Percentiles rank a stretch among this genome's conserved stretches.
phyloP scores from a whole-genome alignment of 2,888 invertebrate genomes.

The Philhelius pedissequus region DNA sequence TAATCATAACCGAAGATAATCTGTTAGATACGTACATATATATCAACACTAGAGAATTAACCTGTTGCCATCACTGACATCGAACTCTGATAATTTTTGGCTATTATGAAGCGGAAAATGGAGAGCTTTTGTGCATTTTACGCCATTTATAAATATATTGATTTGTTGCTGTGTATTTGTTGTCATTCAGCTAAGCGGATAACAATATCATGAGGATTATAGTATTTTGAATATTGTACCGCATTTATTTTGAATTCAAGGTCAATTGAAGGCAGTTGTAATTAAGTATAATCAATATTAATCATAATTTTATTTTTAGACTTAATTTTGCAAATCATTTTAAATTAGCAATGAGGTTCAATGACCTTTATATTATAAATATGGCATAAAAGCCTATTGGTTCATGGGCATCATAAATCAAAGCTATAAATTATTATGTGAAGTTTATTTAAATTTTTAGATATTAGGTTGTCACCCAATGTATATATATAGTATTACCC shows the following conservation, averaged over 20 bases:
- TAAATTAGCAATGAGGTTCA: neutral
- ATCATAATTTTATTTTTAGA: neutral
- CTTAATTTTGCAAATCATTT: neutral
- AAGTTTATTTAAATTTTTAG: too few relatives aligned
- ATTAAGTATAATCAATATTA: neutral
- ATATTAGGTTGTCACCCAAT: too few relatives aligned
- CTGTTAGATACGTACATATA: too few relatives aligned
- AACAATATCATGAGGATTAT: neutral
- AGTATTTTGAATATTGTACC: neutral
- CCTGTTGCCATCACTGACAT: neutral
- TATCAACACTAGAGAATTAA: slow-evolving; percentile 10
- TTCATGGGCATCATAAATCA: neutral
- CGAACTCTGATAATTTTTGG: neutral
- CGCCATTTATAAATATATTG: slow-evolving; percentile 5
- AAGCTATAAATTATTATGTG: neutral
- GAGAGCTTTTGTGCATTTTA: neutral
- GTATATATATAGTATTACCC: too few relatives aligned
- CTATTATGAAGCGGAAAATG: neutral
- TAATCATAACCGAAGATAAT: neutral
- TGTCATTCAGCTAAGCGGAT: neutral
- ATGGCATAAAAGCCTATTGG: neutral
- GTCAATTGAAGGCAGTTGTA: neutral
- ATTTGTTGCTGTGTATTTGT: neutral
- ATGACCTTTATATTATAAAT: neutral
- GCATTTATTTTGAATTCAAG: neutral